Evolutionary conservation across 2,797 vertebrate species (phyloP), one percentile per base, ranked within the genome.

Genomic region (Sarcophilus harrisii): DNA sequence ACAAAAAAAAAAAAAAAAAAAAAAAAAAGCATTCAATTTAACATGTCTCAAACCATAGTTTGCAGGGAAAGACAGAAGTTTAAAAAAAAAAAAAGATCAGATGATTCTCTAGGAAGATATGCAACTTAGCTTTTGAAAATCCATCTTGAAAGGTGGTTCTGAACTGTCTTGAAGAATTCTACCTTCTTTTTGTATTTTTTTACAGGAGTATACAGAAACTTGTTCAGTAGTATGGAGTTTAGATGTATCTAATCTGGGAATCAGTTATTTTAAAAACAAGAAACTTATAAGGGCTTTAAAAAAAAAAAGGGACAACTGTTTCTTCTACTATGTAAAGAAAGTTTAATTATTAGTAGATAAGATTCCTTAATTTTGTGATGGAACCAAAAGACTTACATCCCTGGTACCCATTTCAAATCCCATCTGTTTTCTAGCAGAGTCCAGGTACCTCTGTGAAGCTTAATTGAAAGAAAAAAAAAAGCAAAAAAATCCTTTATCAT

Each of bases 401-500:
- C 1, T 73, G 58, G 49, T 94, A 24, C 60, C n/a, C 54, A 49
- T 16, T 38, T n/a, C 66, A 49, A 45, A 3, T 32, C 93, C 30
- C 29, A 9, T 59, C 16, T 14, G 18, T 12, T 87, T 87, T 87
- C 21, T 21, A 4, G 28, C 27, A 49, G 62, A n/a, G 27, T 11
- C 55, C 10, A 49, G 13, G 62, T 59, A 55, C 38, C 58, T 45
- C 29, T 52, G 92, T 18, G n/a, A 90, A 94, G 91, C 6, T 3
- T 49, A 87, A 87, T 32, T 90, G 60, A 32, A 58, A 90, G 5
- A 90, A 90, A 92, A 49, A 27, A n/a, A 60, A 30, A 90, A 93
- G 87, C 32, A 95, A 91, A 95, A 81, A 87, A 92, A 57, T 24
- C n/a, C 49, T 59, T 92, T 97, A 92, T 58, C 55, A n/a, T 89